A percentile compares a stretch with the other conserved stretches of the same genome.
These are phyloP conservation scores for Aptenodytes forsteri DNA, from an alignment of 2,113 vertebrate species.

Conservation along the genomic window DNA sequence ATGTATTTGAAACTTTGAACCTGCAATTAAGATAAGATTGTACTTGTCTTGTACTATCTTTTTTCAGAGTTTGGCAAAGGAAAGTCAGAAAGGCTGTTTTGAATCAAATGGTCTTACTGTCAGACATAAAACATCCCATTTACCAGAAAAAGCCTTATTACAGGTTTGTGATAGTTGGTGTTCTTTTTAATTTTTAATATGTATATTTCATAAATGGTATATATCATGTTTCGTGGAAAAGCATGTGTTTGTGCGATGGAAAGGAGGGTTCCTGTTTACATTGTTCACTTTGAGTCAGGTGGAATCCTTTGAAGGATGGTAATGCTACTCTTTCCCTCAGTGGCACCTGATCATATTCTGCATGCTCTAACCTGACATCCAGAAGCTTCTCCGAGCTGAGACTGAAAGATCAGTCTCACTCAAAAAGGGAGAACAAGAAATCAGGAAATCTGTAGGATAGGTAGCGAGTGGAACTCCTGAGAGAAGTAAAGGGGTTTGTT, in stretches of 20 bases:
- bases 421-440: neutral
- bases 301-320: neutral
- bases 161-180: slow-evolving; percentile 11
- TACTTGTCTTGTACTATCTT: neutral
- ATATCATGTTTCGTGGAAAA: neutral
- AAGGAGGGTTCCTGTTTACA: neutral
- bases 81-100: neutral
- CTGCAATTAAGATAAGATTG: neutral
- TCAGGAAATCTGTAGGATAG: neutral
- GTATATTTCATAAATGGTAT: neutral
- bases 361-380: neutral
- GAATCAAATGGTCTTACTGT: neutral
- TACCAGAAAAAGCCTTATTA: slow-evolving; percentile 53
- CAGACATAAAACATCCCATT: neutral
- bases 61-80: slow-evolving; percentile 17
- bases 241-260: neutral
- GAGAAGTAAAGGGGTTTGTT: neutral
- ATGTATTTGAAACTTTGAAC: neutral
- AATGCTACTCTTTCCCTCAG: neutral
- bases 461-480: neutral
- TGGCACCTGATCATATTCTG: neutral
- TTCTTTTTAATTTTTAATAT: neutral
- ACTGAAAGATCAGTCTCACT: neutral
- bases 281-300: neutral
- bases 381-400: neutral